Base-by-base conservation (phyloP, 2,113 vertebrate genomes). In the Ibidorhyncha struthersii region DNA sequence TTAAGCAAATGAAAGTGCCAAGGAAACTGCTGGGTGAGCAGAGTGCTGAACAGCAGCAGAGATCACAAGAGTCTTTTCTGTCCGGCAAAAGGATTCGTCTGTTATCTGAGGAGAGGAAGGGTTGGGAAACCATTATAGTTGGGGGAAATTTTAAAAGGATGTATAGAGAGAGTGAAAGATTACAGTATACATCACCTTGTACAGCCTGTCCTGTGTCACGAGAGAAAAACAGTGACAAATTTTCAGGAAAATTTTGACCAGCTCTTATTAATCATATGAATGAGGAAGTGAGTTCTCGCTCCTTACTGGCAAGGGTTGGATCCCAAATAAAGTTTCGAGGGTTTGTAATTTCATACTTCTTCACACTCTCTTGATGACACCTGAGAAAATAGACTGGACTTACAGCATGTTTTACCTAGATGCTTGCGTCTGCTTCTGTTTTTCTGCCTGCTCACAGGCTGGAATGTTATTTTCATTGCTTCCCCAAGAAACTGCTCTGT, bases 1-100 rank as follows among this genome's bases (percentile, higher is more conserved):
- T 1, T 1, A 6, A 38, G 86, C 65, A 50, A 29, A 9, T 17
- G 36, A 12, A 45, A 12, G 55, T 2, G 1, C 19, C 38, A 15
- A 27, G 83, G 38, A 25, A 10, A 2, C 45, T 30, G 47, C 77
- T 56, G 77, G 50, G 8, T 16, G 9, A 30, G 5, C 1, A 13
- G 21, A 6, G n/a, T 43, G 78, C 36, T 36, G 50, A 36, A 34
- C 4, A 7, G 55, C 47, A 45, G 30, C 0, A 2, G 32, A n/a
- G 27, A 14, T 21, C 67, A 9, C 69, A 23, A 29, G 17, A 34
- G 30, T 5, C 30, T 29, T 8, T 22, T 22, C 61, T 29, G 16
- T 3, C 21, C 9, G 41, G 5, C 25, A 41, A 20, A n/a, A 70
- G n/a, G 20, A 27, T 8, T 4, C 5, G 8, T 12, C 30, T 88